Percentiles rank a stretch among this genome's conserved stretches.
Conservation (phyloP, 2,888 invertebrate species). For the Erebia palarica region DNA sequence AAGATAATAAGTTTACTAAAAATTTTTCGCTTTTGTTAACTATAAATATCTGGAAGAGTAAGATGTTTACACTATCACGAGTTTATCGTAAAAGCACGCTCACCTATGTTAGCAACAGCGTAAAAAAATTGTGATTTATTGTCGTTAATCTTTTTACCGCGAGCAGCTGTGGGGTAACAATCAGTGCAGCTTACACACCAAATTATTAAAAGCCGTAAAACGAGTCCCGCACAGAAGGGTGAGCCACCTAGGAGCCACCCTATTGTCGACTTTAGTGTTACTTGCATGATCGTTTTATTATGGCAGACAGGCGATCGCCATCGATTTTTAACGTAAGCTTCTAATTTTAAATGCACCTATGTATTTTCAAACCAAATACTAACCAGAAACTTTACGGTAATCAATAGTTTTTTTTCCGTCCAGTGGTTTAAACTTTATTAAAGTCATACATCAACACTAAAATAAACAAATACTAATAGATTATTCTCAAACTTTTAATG, state of each 20-base stretch:
- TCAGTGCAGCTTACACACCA: slow-evolving; percentile 79
- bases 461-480: too few relatives aligned
- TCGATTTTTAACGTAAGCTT: slow-evolving; percentile 55
- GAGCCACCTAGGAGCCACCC: slow-evolving; percentile 59
- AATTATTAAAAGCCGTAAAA: slow-evolving; percentile 81
- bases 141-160: slow-evolving; percentile 52
- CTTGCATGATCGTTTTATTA: slow-evolving; percentile 73
- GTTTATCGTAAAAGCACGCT: slow-evolving; percentile 53
- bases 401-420: too few relatives aligned
- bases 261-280: slow-evolving; percentile 69
- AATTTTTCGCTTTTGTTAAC: slow-evolving; percentile 21
- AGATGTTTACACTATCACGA: slow-evolving; percentile 41
- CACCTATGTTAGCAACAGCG: slow-evolving; percentile 54
- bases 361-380: not conserved
- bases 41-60: slow-evolving; percentile 31
- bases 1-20: slow-evolving; percentile 31
- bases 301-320: slow-evolving; percentile 65
- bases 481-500: too few relatives aligned
- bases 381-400: not conserved
- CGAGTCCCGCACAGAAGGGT: slow-evolving; percentile 75
- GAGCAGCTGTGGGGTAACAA: slow-evolving; percentile 76
- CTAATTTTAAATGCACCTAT: slow-evolving; percentile 10
- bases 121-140: slow-evolving; percentile 59
- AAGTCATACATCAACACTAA: too few relatives aligned
- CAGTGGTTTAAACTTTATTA: too few relatives aligned